These are phyloP conservation scores for Hephaestus fuliginosus DNA, from an alignment of 2,797 vertebrate species.

Conservation along the genomic window DNA sequence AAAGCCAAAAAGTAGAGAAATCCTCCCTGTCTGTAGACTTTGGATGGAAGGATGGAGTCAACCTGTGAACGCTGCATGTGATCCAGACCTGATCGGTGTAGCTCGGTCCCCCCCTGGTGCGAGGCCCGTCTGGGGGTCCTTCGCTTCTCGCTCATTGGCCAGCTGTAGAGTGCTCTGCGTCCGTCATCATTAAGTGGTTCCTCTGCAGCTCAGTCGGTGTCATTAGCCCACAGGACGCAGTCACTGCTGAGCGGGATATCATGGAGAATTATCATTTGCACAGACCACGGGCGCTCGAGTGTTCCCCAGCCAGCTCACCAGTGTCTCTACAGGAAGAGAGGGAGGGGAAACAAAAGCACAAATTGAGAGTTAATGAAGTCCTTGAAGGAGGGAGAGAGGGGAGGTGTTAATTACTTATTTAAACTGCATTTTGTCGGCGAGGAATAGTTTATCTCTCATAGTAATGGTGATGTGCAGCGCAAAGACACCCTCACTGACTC, in stretches of 20 bases:
- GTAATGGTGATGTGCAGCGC: neutral
- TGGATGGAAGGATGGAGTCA: neutral
- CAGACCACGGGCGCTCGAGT: constrained; percentile 66
- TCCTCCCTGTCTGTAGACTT: constrained; percentile 3
- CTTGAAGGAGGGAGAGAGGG: constrained; percentile 52
- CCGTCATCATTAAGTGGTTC: constrained; percentile 71
- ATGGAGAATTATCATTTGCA: constrained; percentile 77
- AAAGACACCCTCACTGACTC: constrained; percentile 31
- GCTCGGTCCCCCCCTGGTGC: neutral
- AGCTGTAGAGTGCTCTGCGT: constrained; percentile 55
- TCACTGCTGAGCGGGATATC: constrained; percentile 66
- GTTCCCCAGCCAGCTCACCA: constrained; percentile 53
- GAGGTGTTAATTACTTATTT: constrained; percentile 65
- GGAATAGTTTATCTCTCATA: constrained; percentile 43
- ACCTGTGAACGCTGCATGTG: constrained; percentile 15
- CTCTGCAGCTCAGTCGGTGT: constrained; percentile 67
- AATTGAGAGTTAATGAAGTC: constrained; percentile 68
- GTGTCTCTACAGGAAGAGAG: constrained; percentile 47
- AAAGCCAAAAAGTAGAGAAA: neutral
- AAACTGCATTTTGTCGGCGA: constrained; percentile 35
- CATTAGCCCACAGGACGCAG: constrained; percentile 79
- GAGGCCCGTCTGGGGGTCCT: neutral
- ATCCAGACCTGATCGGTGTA: constrained; percentile 34
- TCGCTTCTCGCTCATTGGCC: constrained; percentile 46
- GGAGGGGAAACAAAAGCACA: constrained; percentile 48